These are phyloP conservation scores for Amphilophus citrinellus DNA, from an alignment of 2,113 vertebrate species.

Conservation along the genomic window DNA sequence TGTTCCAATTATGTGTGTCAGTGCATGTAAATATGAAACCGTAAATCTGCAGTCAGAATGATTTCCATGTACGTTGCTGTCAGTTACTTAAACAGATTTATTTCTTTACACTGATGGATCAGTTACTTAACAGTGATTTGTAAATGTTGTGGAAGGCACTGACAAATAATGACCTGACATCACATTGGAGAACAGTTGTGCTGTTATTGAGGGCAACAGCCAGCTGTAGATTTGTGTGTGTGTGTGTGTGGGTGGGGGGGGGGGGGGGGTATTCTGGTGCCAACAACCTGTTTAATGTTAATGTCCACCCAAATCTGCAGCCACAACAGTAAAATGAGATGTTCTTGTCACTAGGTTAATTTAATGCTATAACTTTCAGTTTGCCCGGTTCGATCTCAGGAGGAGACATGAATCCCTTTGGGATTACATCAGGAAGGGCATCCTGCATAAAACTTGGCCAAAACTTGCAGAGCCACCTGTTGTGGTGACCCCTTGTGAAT, in stretches of 20 bases:
- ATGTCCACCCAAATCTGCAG: not conserved
- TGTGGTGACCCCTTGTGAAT: not conserved
- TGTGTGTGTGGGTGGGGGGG: not conserved
- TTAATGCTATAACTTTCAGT: not conserved
- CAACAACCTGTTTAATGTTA: too few species aligned
- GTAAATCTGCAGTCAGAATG: not conserved
- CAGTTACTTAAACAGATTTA: constrained; percentile 10
- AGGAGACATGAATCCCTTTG: not conserved
- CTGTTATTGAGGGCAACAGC: not conserved
- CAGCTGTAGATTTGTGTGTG: not conserved
- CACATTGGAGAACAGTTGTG: not conserved
- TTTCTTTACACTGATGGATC: not conserved
- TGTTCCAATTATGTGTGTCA: not conserved
- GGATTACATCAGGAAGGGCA: not conserved
- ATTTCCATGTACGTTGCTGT: not conserved
- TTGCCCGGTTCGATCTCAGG: not conserved
- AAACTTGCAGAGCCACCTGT: not conserved
- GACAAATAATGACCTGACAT: not conserved
- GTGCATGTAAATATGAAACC: not conserved
- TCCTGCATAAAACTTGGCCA: not conserved
- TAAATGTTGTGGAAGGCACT: not conserved
- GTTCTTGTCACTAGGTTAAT: not conserved
- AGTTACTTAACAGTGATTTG: not conserved
- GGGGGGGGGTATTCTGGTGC: too few species aligned
- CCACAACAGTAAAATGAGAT: not conserved